These are phyloP conservation scores for Venturia canescens DNA, from an alignment of 1,140 invertebrate genomes.

Conservation along the genomic window DNA sequence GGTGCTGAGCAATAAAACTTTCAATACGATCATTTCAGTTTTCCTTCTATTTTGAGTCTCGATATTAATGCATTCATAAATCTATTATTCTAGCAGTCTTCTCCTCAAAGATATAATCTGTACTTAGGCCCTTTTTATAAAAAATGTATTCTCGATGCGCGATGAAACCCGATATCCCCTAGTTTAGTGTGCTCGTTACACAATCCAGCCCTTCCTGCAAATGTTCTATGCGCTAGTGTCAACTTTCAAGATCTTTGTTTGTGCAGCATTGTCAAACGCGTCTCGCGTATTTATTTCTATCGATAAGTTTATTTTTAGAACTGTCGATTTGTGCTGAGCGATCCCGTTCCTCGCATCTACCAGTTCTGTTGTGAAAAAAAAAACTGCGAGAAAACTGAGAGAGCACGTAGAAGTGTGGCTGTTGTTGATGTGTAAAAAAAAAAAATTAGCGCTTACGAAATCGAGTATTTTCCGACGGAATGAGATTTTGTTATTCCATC, in stretches of 20 bases:
- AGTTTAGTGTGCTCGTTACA: conserved; percentile 1
- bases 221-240: not conserved
- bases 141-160: not conserved
- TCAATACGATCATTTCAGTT: too few species aligned
- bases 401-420: too few species aligned
- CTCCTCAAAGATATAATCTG: too few species aligned
- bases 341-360: not conserved
- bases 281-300: not conserved
- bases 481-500: too few species aligned
- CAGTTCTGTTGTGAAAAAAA: not conserved
- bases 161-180: conserved; percentile 5
- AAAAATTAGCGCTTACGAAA: too few species aligned
- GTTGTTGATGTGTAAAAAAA: too few species aligned
- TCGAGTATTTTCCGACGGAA: too few species aligned
- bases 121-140: too few species aligned
- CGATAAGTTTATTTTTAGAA: conserved; percentile 22
- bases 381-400: not conserved
- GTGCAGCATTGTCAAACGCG: not conserved
- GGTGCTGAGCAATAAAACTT: too few species aligned
- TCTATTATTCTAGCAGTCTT: too few species aligned
- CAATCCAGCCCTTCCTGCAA: conserved; percentile 1
- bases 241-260: not conserved
- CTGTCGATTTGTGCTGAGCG: not conserved
- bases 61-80: too few species aligned
- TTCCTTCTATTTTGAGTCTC: too few species aligned